Conservation (phyloP, 2,113 vertebrate species). For the Osmerus eperlanus region DNA sequence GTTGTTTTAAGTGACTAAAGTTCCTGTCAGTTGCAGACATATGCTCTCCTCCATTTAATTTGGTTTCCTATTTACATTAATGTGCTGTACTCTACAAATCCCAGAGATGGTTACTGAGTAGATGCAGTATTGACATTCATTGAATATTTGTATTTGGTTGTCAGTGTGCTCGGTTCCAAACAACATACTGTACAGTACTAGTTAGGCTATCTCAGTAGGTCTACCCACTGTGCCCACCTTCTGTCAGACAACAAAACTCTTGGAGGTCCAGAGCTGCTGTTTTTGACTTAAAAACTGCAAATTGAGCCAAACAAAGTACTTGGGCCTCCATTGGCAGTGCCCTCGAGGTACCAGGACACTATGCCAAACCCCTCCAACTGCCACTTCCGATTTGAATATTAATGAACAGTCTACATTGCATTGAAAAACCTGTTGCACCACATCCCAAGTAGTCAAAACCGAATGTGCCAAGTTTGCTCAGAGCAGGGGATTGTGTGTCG, state of each 20-base stretch:
- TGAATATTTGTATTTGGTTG: not conserved
- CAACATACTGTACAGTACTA: not conserved
- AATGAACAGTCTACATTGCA: conserved; percentile 59
- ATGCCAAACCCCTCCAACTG: conserved; percentile 65
- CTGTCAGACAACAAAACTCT: conserved; percentile 19
- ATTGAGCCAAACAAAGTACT: conserved; percentile 51
- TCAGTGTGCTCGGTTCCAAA: not conserved
- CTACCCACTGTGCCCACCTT: conserved; percentile 1
- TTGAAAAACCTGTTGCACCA: conserved; percentile 19
- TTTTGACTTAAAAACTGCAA: conserved; percentile 49
- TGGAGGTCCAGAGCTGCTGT: conserved; percentile 40
- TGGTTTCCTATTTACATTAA: no score
- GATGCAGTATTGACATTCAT: not conserved
- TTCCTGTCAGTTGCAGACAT: no score
- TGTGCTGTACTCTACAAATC: no score
- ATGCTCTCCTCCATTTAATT: no score
- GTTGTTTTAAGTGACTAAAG: no score
- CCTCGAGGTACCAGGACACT: conserved; percentile 39
- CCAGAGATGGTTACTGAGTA: no score
- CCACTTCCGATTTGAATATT: conserved; percentile 67
- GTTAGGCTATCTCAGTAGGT: not conserved
- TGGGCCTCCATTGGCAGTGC: conserved; percentile 45
- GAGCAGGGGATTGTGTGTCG: conserved; percentile 30
- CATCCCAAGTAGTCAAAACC: conserved; percentile 20
- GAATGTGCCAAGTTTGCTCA: conserved; percentile 25